A percentile compares a stretch with the other conserved stretches of the same genome.
Evolutionary conservation across 2,113 vertebrate genomes (phyloP).

Genomic region (Archilochus colubris): DNA sequence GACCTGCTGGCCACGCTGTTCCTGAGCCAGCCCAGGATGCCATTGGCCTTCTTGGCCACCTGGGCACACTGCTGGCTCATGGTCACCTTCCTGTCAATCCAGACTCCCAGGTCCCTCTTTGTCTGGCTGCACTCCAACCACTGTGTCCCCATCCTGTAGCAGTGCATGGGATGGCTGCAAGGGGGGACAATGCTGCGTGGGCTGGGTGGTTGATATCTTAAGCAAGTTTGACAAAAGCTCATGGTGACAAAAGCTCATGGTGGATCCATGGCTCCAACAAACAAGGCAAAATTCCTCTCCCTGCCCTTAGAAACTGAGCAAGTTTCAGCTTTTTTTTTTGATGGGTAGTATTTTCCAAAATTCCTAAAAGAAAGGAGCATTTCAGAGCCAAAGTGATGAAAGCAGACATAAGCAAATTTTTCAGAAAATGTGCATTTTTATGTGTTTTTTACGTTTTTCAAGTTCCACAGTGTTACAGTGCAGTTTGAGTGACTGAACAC

Average conservation of each 20-base stretch:
- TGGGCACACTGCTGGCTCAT: too few relatives aligned
- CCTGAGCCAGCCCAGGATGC: too few relatives aligned
- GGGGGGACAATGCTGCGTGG: background rate
- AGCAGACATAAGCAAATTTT: background rate
- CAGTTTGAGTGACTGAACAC: background rate
- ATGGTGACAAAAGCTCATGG: rapidly evolving
- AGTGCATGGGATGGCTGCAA: background rate
- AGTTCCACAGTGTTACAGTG: background rate
- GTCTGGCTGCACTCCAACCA: too few relatives aligned
- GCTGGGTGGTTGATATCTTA: background rate
- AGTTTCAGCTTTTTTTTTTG: background rate
- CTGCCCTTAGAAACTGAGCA: background rate
- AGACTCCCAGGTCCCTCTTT: too few relatives aligned
- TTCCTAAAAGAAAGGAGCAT: background rate
- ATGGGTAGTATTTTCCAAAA: background rate
- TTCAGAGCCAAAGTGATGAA: background rate
- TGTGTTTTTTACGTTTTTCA: background rate
- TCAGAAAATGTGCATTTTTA: background rate
- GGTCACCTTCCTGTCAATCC: too few relatives aligned
- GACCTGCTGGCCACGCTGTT: too few relatives aligned
- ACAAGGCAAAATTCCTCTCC: background rate
- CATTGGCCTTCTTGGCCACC: too few relatives aligned
- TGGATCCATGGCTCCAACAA: background rate
- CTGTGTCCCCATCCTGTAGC: too few relatives aligned
- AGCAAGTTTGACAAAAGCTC: background rate